A percentile compares a stretch with the other conserved stretches of the same genome.
These are phyloP conservation scores for Atlantisia rogersi DNA, from an alignment of 2,113 vertebrate genomes.

Conservation along the genomic window DNA sequence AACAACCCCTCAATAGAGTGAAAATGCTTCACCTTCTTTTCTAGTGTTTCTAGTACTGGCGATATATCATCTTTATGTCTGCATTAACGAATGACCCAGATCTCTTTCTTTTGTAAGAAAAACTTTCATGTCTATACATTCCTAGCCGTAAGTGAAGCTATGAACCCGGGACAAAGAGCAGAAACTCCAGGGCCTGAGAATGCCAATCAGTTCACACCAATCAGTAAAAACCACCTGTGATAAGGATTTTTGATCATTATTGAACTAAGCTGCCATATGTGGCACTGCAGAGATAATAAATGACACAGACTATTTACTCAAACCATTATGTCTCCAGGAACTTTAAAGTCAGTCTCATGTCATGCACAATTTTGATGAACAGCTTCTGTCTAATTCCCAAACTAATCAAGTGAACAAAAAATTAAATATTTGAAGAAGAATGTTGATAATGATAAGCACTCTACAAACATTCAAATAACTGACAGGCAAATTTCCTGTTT, in stretches of 20 bases:
- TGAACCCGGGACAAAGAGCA: neutral
- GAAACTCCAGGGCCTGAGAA: neutral
- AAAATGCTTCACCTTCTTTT: neutral
- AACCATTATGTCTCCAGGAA: neutral
- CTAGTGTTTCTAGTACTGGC: too few relatives aligned
- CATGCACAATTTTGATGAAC: neutral
- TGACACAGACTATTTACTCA: neutral
- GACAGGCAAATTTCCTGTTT: neutral
- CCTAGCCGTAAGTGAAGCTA: neutral
- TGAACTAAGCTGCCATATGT: neutral
- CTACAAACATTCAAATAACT: neutral
- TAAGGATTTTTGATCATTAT: neutral
- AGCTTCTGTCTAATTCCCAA: neutral
- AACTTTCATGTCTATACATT: neutral
- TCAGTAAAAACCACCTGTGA: neutral
- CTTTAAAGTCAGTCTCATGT: neutral
- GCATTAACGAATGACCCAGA: neutral
- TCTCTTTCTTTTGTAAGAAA: neutral
- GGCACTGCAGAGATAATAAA: neutral
- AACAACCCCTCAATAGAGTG: neutral
- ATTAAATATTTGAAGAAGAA: neutral
- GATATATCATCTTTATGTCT: neutral
- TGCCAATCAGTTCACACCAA: neutral
- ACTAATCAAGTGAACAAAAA: neutral
- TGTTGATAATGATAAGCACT: neutral